phyloP scores from a whole-genome alignment of 2,888 invertebrate genomes.

The Slavum lentiscoides region DNA sequence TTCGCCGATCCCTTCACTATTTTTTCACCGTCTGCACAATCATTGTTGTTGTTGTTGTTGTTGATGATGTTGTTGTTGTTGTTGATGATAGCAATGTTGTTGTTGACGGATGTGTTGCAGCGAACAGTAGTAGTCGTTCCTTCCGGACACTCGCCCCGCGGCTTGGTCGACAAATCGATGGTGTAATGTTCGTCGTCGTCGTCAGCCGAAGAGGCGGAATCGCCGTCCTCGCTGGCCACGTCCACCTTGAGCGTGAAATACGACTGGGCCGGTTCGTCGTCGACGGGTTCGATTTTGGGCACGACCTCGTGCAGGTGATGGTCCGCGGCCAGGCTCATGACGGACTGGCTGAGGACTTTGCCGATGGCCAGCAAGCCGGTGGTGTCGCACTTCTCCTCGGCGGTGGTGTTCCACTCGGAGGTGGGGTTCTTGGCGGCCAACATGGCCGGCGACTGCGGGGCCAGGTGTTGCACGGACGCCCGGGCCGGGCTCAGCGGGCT shows the following conservation, averaged over 20 bases:
- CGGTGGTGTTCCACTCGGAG: slow-evolving; percentile 52
- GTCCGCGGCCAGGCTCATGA: not conserved
- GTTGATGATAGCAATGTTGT: not conserved
- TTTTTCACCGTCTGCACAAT: not conserved
- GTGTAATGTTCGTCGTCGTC: slow-evolving; percentile 45
- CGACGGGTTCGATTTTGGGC: slow-evolving; percentile 47
- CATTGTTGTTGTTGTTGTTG: slow-evolving; percentile 26
- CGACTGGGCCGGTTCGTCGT: slow-evolving; percentile 32
- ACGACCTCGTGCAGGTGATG: slow-evolving; percentile 29
- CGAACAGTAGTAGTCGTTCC: slow-evolving; percentile 44
- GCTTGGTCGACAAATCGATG: slow-evolving; percentile 44
- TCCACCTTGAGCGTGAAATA: slow-evolving; percentile 48
- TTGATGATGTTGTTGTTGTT: slow-evolving; percentile 30
- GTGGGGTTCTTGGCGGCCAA: slow-evolving; percentile 55
- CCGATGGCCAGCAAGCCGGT: slow-evolving; percentile 56
- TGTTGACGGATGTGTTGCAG: slow-evolving; percentile 43
- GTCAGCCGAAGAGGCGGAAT: slow-evolving; percentile 50
- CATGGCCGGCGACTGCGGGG: slow-evolving; percentile 55
- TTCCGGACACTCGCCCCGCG: slow-evolving; percentile 13
- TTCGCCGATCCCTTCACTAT: slow-evolving; percentile 46
- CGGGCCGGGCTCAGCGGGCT: slow-evolving; percentile 73
- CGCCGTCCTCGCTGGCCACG: slow-evolving; percentile 52
- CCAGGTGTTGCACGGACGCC: slow-evolving; percentile 64
- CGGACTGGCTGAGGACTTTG: slow-evolving; percentile 54
- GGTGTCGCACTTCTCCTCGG: slow-evolving; percentile 51